These are phyloP conservation scores for Mesoligia furuncula DNA, from an alignment of 2,888 invertebrate species.

Conservation along the genomic window DNA sequence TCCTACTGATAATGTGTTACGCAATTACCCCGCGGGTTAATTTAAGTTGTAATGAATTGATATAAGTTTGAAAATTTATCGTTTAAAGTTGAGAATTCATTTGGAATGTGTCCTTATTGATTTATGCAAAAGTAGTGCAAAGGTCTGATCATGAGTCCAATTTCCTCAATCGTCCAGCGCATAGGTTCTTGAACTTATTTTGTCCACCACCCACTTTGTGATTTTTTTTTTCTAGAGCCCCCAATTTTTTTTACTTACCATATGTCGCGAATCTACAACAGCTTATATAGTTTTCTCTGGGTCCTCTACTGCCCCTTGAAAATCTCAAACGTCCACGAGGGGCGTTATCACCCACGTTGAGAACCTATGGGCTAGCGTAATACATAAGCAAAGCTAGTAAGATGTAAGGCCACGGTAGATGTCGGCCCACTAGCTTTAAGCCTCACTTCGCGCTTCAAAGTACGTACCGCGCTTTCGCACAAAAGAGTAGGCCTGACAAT, in stretches of 20 bases:
- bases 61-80: background rate
- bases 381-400: background rate
- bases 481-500: background rate
- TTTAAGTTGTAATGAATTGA: background rate
- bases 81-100: background rate
- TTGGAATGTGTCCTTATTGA: background rate
- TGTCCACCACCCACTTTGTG: background rate
- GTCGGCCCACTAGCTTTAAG: background rate
- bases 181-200: background rate
- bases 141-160: background rate
- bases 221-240: background rate
- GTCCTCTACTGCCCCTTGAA: background rate
- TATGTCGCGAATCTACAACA: background rate
- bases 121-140: background rate
- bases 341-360: background rate
- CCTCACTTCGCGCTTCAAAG: background rate
- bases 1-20: background rate
- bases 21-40: background rate
- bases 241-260: background rate
- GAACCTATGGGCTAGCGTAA: background rate
- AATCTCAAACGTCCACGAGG: background rate
- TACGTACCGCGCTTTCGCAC: background rate
- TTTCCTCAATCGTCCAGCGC: background rate
- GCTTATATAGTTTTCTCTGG: background rate
- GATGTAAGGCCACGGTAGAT: background rate